Percentiles rank a stretch among this genome's conserved stretches.
phyloP scores from a whole-genome alignment of 2,888 invertebrate genomes.

The Graphium colonna region DNA sequence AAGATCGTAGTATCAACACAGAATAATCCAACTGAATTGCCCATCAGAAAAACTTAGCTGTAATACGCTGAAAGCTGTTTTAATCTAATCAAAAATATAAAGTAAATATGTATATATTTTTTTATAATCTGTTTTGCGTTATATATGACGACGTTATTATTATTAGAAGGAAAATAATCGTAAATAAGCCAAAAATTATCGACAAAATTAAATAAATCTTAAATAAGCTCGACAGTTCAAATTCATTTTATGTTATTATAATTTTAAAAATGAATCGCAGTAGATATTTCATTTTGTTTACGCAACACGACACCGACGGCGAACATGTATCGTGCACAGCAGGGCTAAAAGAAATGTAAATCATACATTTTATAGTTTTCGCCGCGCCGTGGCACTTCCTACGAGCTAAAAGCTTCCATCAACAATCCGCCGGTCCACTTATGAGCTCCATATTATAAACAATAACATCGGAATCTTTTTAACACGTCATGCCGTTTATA shows the following conservation, averaged over 20 bases:
- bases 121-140: no score
- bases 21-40: no score
- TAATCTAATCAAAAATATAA: background rate
- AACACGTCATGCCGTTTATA: conserved; percentile 60
- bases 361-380: conserved; percentile 34
- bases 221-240: background rate
- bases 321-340: conserved; percentile 2
- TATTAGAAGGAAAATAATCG: conserved; percentile 23
- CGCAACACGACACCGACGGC: conserved; percentile 5
- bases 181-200: background rate
- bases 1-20: no score
- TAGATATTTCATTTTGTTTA: background rate
- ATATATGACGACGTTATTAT: no score
- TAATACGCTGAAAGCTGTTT: no score
- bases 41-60: no score
- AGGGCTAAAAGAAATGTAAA: conserved; percentile 24
- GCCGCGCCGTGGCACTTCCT: conserved; percentile 39
- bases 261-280: background rate
- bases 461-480: conserved; percentile 75
- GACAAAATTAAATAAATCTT: no score
- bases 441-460: conserved; percentile 67
- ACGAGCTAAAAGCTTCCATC: conserved; percentile 63
- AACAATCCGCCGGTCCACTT: conserved; percentile 48
- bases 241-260: background rate
- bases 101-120: no score